A percentile compares a stretch with the other conserved stretches of the same genome.
Evolutionary conservation across 2,113 vertebrate genomes (phyloP).

Genomic region (Labeo catla): DNA sequence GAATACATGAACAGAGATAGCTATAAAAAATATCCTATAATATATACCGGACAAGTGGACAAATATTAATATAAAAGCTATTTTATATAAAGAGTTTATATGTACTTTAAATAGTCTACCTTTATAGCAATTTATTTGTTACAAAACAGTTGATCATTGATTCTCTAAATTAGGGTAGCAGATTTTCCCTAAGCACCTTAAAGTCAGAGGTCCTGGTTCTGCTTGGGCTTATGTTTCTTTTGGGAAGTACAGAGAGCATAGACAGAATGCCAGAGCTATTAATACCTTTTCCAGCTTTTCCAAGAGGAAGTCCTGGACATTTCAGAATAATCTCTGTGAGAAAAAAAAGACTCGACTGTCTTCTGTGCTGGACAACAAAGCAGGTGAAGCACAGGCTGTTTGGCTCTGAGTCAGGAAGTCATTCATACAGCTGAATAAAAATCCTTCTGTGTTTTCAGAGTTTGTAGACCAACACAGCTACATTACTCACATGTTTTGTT

Average conservation of each 20-base stretch:
- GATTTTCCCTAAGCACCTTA: conserved; percentile 46
- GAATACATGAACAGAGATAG: background rate
- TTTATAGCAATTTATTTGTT: conserved; percentile 6
- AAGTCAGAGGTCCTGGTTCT: conserved; percentile 49
- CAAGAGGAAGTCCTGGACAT: conserved; percentile 54
- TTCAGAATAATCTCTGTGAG: conserved; percentile 48
- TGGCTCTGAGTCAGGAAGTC: conserved; percentile 8
- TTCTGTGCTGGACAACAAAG: conserved; percentile 37
- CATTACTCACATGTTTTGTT: background rate
- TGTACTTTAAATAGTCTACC: background rate
- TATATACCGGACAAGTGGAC: background rate
- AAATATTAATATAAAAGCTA: background rate
- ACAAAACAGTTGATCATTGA: conserved; percentile 18
- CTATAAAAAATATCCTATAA: background rate
- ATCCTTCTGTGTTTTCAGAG: conserved; percentile 15
- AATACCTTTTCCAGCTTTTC: conserved; percentile 62
- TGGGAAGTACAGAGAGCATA: conserved; percentile 34
- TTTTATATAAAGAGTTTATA: background rate
- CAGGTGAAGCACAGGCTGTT: conserved; percentile 32
- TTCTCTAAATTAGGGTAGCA: conserved; percentile 53
- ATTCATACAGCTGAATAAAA: conserved; percentile 16
- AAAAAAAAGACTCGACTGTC: conserved; percentile 46
- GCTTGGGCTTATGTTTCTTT: conserved; percentile 49
- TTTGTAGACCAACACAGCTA: background rate
- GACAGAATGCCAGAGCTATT: conserved; percentile 51